These are phyloP conservation scores for Ypsolopha scabrella DNA, from an alignment of 2,888 invertebrate genomes.

Conservation along the genomic window DNA sequence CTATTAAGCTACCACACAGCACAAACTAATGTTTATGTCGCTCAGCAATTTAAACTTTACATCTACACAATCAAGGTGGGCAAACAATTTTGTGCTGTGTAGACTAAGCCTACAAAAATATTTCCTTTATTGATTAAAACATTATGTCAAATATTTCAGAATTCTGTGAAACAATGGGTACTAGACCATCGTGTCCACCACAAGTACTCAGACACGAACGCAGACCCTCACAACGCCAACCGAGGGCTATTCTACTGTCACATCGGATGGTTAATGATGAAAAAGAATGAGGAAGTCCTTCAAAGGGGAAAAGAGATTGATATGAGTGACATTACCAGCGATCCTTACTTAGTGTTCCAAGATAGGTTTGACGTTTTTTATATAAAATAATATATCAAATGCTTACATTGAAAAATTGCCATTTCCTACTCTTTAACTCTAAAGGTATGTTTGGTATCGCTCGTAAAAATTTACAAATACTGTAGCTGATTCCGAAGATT, in stretches of 20 bases:
- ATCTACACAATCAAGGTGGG: no score
- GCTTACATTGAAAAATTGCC: no score
- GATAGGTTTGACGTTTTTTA: conserved; percentile 68
- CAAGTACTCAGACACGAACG: conserved; percentile 87
- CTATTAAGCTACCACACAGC: not conserved
- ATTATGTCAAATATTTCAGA: conserved; percentile 22
- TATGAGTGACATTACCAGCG: conserved; percentile 78
- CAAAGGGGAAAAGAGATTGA: conserved; percentile 82
- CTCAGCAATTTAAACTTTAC: no score
- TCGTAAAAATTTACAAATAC: no score
- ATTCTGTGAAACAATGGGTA: conserved; percentile 69
- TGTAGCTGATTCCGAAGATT: no score
- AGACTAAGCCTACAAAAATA: no score
- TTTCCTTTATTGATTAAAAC: not conserved
- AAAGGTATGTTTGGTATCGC: no score
- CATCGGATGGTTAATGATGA: conserved; percentile 87
- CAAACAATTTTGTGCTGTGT: no score
- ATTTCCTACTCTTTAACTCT: no score
- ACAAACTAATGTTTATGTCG: no score
- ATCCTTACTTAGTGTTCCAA: conserved; percentile 80
- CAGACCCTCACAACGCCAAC: conserved; percentile 86
- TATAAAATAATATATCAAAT: no score
- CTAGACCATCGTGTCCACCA: conserved; percentile 81
- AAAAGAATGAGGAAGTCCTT: conserved; percentile 84
- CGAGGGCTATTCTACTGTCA: conserved; percentile 92